Percentiles rank a stretch among this genome's conserved stretches.
Conservation (phyloP, 2,888 invertebrate species). For the Thereva nobilitata region DNA sequence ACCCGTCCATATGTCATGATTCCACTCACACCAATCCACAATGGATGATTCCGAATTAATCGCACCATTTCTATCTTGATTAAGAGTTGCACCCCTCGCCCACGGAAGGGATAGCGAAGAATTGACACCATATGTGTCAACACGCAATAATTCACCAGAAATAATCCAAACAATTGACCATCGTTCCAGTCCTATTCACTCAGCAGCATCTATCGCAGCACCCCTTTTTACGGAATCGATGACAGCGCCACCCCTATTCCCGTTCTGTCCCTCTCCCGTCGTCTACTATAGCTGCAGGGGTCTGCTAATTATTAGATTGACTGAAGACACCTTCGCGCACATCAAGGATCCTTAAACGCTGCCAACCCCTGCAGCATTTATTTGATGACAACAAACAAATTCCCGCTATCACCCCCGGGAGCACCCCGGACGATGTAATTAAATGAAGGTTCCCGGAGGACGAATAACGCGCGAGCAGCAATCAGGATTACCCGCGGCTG, state of each 20-base stretch:
- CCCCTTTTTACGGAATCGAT: background rate
- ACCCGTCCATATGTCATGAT: conserved; percentile 33
- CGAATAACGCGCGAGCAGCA: conserved; percentile 27
- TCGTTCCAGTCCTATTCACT: conserved; percentile 37
- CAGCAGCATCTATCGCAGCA: conserved; percentile 10
- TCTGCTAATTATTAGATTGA: conserved; percentile 26
- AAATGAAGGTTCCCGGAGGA: conserved; percentile 34
- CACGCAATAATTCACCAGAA: conserved; percentile 60
- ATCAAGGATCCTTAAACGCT: background rate
- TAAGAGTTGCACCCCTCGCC: conserved; percentile 4
- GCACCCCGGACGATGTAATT: conserved; percentile 34
- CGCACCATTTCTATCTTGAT: conserved; percentile 29
- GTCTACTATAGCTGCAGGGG: background rate
- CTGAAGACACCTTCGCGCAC: conserved; percentile 22
- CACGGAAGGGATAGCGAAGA: conserved; percentile 40
- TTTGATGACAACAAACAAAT: conserved; percentile 1
- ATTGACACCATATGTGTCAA: conserved; percentile 60
- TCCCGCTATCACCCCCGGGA: background rate
- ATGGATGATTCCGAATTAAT: conserved; percentile 33
- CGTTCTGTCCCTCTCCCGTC: conserved; percentile 9
- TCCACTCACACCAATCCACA: conserved; percentile 9
- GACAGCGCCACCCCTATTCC: background rate
- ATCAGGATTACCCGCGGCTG: conserved; percentile 40
- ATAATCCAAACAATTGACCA: conserved; percentile 58
- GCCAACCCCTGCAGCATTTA: background rate